A percentile compares a stretch with the other conserved stretches of the same genome.
These are phyloP conservation scores for Rattus rattus DNA, from an alignment of 2,113 vertebrate species.

Conservation along the genomic window DNA sequence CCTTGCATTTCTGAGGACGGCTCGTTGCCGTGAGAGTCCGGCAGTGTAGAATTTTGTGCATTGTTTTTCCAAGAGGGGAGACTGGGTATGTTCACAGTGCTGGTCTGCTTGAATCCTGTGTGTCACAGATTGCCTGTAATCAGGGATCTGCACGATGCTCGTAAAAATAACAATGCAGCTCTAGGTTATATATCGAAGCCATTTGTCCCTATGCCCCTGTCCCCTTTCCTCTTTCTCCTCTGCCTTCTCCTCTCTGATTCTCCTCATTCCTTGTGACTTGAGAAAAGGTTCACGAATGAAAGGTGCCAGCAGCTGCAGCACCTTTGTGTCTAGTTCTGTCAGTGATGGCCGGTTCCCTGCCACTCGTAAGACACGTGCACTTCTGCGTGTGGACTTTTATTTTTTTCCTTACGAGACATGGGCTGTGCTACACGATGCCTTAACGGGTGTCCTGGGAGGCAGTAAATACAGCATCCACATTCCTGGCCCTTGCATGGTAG, in stretches of 20 bases:
- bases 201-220: not conserved
- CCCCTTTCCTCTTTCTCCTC: no score
- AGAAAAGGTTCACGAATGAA: not conserved
- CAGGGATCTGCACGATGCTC: not conserved
- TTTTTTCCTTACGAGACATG: not conserved
- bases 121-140: not conserved
- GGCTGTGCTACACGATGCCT: slow-evolving; percentile 46
- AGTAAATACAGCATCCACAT: slow-evolving; percentile 57
- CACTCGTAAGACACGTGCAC: not conserved
- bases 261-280: not conserved
- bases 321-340: not conserved
- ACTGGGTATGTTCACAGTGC: not conserved
- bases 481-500: slow-evolving; percentile 35
- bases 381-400: not conserved
- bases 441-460: slow-evolving; percentile 58
- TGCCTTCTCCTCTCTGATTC: not conserved
- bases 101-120: not conserved
- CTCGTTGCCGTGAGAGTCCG: slow-evolving; percentile 33
- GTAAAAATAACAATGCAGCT: not conserved
- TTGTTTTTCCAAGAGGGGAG: slow-evolving; percentile 57
- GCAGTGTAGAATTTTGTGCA: not conserved
- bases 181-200: not conserved
- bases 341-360: not conserved
- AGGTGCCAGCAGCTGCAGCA: not conserved
- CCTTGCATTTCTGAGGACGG: not conserved